Base-by-base conservation (phyloP, 2,888 invertebrate species). In the Orthosia gothica region DNA sequence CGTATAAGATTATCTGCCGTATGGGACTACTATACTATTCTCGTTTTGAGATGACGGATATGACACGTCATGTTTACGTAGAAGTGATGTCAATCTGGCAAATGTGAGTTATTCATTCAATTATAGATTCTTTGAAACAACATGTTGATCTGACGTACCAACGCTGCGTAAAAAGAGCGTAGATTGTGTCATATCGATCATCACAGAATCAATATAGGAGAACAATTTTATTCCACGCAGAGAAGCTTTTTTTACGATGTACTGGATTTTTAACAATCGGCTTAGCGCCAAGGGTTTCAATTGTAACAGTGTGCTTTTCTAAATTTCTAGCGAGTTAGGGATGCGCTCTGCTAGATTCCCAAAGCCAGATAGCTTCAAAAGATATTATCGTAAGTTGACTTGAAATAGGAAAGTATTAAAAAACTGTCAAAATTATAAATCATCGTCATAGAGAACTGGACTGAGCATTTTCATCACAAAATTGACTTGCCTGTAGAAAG, bases 11-110 rank as follows among this genome's bases (percentile, higher is more conserved):
- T 50, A 7, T 50, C 7, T 16, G 50, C 15, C 49, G 3, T 49
- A 16, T 49, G 49, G 7, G 32, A 32, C 32, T 32, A 32, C 32
- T 32, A 32, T 32, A 32, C 32, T 32, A 7, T 32, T 26, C 9
- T 45, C 13, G n/a, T 47, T 54, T 54, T 54, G 23, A 18, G 12
- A 54, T 52, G 58, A 68, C 59, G 16, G 18, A 18, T 45, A 45
- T 23, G 7, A 32, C 13, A 66, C 57, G 50, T 67, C 50, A 75
- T 40, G 58, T 9, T 59, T 32, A 58, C 76, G 55, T 76, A 55
- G 55, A 20, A 26, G 49, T 26, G 54, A 65, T 47, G 54, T 55
- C 23, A 64, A 54, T 54, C 11, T n/a, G 11, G 20, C 20, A 75
- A 15, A 23, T 20, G 1, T 18, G 47, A 47, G 26, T 32, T 52